Base-by-base conservation (phyloP, 2,888 invertebrate genomes). In the Drosophila flavopinicola region DNA sequence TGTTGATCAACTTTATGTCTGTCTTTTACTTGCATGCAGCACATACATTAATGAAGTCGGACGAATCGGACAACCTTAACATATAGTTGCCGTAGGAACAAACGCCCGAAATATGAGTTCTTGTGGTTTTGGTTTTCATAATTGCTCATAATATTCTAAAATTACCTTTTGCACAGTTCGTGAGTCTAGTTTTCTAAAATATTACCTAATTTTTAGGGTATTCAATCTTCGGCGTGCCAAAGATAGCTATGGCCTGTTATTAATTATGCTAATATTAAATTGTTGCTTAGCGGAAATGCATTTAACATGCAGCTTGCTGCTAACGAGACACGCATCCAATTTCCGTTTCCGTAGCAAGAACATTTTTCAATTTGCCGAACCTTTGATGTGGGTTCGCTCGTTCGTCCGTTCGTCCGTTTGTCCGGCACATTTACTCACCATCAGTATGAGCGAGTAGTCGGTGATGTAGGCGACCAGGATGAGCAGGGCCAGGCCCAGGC, bases 381-480 rank as follows among this genome's bases (percentile, higher is more conserved):
- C 29, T 42, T 37, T 17, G 27, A 23, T 42, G 15, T 48, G 15
- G 7, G 13, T 11, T 44, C 20, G 35, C 15, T 35, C 10, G 35
- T 33, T 7, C 9, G 41, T 7, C 15, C 27, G n/a, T 17, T 15
- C n/a, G 42, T 10, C 9, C 42, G 27, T 17, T 27, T 6, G n/a
- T n/a, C 51, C 3, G 9, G n/a, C 24, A 20, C 54, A 59, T 92
- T 67, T 93, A 89, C 90, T 92, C 61, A 96, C 95, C 94, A 96
- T 94, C 74, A 96, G 91, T 76, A 96, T 94, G 66, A 96, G 92
- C 3, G 96, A 96, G 88, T 96, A 96, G 91, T 96, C 96, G 59
- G 96, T 96, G 42, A 96, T 92, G 65, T 94, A 91, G 37, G 96
- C 96, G 10, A 96, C 95, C 25, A 95, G 80, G 53, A 94, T 90